Evolutionary conservation across 2,888 invertebrate genomes (phyloP).

Genomic region (Cheilosia soror): DNA sequence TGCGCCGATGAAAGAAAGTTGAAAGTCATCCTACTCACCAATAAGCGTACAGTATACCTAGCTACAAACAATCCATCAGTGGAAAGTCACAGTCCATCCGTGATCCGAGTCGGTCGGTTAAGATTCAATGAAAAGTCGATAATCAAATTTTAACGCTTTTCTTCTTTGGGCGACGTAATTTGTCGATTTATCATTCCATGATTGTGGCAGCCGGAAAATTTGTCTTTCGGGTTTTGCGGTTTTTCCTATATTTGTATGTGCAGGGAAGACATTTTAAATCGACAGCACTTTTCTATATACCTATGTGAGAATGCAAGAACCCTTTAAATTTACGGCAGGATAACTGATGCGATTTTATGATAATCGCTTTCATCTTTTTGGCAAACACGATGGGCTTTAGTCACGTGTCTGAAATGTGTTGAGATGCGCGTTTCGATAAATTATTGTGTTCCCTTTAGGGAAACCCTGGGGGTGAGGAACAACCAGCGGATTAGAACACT

Average conservation of each 20-base stretch:
- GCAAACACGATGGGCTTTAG: constrained; percentile 35
- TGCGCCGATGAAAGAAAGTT: constrained; percentile 43
- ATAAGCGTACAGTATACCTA: not conserved
- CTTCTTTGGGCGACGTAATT: constrained; percentile 64
- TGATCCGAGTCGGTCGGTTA: constrained; percentile 6
- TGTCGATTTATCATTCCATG: constrained; percentile 69
- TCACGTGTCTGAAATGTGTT: constrained; percentile 41
- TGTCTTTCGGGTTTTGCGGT: constrained; percentile 66
- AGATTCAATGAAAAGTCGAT: constrained; percentile 65
- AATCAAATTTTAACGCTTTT: constrained; percentile 73
- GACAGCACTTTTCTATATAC: constrained; percentile 4
- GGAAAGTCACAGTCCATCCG: constrained; percentile 21
- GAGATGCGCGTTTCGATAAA: constrained; percentile 8
- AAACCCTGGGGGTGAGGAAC: not conserved
- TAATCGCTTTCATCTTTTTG: constrained; percentile 41
- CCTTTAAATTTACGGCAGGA: constrained; percentile 14
- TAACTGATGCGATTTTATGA: constrained; percentile 38
- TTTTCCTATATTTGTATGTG: constrained; percentile 19
- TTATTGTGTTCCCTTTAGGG: not conserved
- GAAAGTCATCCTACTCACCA: constrained; percentile 65
- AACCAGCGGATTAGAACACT: not conserved
- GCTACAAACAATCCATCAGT: constrained; percentile 17
- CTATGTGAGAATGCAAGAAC: constrained; percentile 11
- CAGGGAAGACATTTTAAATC: not conserved
- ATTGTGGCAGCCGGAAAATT: constrained; percentile 71